phyloP scores from a whole-genome alignment of 2,113 vertebrate genomes.

The Anguilla japonica region DNA sequence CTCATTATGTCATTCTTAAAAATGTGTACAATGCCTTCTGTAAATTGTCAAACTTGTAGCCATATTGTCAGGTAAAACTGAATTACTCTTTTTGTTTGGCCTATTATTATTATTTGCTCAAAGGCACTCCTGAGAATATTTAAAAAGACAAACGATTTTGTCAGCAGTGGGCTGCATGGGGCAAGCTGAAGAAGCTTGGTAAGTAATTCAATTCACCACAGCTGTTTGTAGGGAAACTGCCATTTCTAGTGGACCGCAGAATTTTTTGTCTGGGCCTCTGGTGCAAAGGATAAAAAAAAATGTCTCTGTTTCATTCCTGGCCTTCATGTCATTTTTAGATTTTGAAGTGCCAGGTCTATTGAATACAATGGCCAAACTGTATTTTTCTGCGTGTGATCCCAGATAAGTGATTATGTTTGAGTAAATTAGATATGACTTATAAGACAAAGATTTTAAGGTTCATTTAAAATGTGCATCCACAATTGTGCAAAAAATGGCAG shows the following conservation, averaged over 20 bases:
- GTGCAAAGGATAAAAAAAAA: no score
- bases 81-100: constrained; percentile 78
- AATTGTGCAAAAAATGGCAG: neutral
- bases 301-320: no score
- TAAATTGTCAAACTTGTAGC: constrained; percentile 63
- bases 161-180: constrained; percentile 71
- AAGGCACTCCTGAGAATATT: constrained; percentile 80
- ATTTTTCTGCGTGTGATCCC: no score
- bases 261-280: no score
- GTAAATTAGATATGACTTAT: no score
- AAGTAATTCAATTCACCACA: constrained; percentile 74
- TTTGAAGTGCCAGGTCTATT: no score
- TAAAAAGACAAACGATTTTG: constrained; percentile 82
- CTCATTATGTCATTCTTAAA: neutral
- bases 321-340: no score
- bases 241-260: constrained; percentile 64
- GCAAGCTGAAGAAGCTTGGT: constrained; percentile 65
- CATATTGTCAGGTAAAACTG: constrained; percentile 80
- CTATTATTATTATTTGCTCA: constrained; percentile 74
- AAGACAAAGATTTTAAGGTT: no score
- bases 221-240: constrained; percentile 68
- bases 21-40: neutral
- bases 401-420: no score
- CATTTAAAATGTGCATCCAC: neutral
- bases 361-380: no score